These are phyloP conservation scores for Batillaria attramentaria DNA, from an alignment of 1,140 invertebrate genomes.

Conservation along the genomic window DNA sequence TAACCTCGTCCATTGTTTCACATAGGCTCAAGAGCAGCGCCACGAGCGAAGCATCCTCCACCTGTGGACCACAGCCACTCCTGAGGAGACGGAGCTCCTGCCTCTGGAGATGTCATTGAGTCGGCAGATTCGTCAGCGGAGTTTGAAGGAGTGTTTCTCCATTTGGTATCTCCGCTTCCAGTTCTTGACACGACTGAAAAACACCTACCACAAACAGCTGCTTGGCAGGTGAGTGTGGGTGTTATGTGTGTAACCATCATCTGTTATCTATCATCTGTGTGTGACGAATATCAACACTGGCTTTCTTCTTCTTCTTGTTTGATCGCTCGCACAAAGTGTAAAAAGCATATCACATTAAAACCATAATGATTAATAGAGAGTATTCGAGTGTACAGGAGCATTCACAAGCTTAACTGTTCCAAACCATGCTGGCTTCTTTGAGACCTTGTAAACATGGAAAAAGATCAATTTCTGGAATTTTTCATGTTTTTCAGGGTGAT, in stretches of 20 bases:
- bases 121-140: slow-evolving; percentile 35
- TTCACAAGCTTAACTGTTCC: background rate
- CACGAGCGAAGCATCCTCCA: slow-evolving; percentile 44
- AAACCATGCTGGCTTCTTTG: background rate
- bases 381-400: background rate
- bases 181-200: slow-evolving; percentile 37
- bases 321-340: too few relatives aligned
- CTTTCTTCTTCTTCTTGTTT: too few relatives aligned
- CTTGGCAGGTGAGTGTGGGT: slow-evolving; percentile 37
- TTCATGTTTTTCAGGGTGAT: slow-evolving; percentile 24
- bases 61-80: slow-evolving; percentile 48
- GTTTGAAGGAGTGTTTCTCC: slow-evolving; percentile 40
- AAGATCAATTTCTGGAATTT: background rate
- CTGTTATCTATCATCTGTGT: background rate
- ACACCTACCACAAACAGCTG: slow-evolving; percentile 38
- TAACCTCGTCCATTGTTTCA: background rate
- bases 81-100: slow-evolving; percentile 42
- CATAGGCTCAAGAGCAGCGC: slow-evolving; percentile 46
- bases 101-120: slow-evolving; percentile 41
- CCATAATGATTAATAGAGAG: too few relatives aligned
- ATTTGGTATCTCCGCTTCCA: slow-evolving; percentile 45
- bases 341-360: too few relatives aligned
- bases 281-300: background rate
- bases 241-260: background rate
- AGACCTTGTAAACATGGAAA: background rate